phyloP scores from a whole-genome alignment of 1,140 invertebrate species.

The Venturia canescens region DNA sequence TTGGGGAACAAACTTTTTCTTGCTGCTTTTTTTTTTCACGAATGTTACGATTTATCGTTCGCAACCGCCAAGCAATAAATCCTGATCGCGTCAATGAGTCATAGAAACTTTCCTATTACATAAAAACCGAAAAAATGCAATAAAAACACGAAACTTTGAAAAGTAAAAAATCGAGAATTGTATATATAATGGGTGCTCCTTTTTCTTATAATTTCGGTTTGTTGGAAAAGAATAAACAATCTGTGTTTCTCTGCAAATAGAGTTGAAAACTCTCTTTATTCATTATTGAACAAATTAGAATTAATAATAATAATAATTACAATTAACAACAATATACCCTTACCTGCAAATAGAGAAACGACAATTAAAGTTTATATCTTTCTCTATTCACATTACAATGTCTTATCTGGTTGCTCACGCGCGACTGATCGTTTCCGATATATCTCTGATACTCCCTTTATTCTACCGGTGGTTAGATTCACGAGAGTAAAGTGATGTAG shows the following conservation, averaged over 20 bases:
- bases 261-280: constrained; percentile 26
- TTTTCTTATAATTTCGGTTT: constrained; percentile 1
- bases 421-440: not conserved
- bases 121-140: not conserved
- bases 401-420: not conserved
- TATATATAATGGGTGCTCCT: constrained; percentile 30
- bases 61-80: constrained; percentile 30
- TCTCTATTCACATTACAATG: too few species aligned
- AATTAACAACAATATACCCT: not conserved
- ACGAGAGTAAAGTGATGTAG: not conserved
- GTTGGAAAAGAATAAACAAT: not conserved
- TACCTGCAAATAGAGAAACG: constrained; percentile 6
- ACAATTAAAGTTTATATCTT: constrained; percentile 19
- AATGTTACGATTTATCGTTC: constrained; percentile 20
- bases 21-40: not conserved
- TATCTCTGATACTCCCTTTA: not conserved
- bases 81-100: constrained; percentile 26
- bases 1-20: not conserved
- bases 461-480: constrained; percentile 1
- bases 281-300: too few species aligned
- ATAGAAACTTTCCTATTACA: constrained; percentile 36
- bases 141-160: not conserved
- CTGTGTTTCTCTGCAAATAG: constrained; percentile 23
- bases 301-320: not conserved
- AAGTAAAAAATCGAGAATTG: not conserved